Conservation (phyloP, 2,113 vertebrate species). For the Silurus glanis region DNA sequence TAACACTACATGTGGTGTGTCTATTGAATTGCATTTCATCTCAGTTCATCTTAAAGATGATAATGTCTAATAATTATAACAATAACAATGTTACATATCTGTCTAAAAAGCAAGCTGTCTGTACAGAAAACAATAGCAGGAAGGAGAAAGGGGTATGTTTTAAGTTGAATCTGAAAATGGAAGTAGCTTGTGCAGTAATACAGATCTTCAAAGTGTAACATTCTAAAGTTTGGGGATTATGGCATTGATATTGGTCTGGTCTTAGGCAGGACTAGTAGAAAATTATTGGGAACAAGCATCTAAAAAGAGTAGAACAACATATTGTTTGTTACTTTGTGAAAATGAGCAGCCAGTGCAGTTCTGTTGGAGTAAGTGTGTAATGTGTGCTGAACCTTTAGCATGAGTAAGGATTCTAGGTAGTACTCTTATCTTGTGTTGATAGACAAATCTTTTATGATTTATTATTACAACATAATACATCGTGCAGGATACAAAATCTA, state of each 20-base stretch:
- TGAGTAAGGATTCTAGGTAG: background rate
- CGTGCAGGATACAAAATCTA: conserved; percentile 15
- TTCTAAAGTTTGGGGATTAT: background rate
- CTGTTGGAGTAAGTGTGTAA: background rate
- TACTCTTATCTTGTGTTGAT: background rate
- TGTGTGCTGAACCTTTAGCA: background rate
- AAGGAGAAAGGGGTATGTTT: background rate
- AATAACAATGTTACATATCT: background rate
- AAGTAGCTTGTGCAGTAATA: background rate
- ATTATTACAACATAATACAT: background rate
- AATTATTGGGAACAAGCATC: background rate
- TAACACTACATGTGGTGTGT: conserved; percentile 39
- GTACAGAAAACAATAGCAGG: background rate
- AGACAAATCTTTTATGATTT: background rate
- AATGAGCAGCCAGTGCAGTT: background rate
- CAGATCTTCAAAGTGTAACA: background rate
- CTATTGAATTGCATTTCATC: background rate
- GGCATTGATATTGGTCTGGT: background rate
- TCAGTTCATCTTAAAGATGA: background rate
- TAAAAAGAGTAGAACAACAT: background rate
- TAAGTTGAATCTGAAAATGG: background rate
- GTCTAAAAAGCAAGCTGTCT: background rate
- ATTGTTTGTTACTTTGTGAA: background rate
- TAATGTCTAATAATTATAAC: background rate
- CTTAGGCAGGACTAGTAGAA: background rate